Evolutionary conservation across 2,888 invertebrate species (phyloP).

Genomic region (Creontiades dilutus): DNA sequence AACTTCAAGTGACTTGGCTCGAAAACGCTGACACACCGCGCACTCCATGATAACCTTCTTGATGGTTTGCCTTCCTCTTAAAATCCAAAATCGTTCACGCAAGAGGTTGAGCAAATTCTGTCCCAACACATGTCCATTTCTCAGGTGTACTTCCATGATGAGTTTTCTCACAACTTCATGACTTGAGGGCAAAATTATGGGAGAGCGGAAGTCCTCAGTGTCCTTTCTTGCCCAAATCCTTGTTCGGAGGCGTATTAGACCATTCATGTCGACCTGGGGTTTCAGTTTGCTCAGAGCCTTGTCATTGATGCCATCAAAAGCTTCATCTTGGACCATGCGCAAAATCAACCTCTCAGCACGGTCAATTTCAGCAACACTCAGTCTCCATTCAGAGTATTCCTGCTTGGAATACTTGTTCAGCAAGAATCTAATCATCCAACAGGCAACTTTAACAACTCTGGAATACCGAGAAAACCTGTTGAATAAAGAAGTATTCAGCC

Average conservation of each 20-base stretch:
- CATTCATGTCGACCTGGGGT: neutral
- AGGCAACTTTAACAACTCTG: neutral
- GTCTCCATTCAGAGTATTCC: too few species aligned
- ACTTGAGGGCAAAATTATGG: conserved; percentile 62
- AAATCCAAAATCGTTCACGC: conserved; percentile 72
- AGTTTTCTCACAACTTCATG: conserved; percentile 51
- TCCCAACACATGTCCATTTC: neutral
- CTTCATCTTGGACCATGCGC: neutral
- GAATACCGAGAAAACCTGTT: neutral
- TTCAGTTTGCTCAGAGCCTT: neutral
- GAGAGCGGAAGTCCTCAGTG: conserved; percentile 66
- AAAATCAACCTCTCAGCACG: conserved; percentile 25
- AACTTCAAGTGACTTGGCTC: conserved; percentile 74
- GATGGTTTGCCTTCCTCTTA: conserved; percentile 66
- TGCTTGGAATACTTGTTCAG: too few species aligned
- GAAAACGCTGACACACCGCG: conserved; percentile 74
- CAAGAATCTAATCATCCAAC: conserved; percentile 46
- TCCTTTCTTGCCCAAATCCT: conserved; percentile 64
- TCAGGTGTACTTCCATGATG: conserved; percentile 41
- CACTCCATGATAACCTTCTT: neutral
- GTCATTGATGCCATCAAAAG: neutral
- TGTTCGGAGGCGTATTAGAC: conserved; percentile 59
- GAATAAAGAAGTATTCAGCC: neutral
- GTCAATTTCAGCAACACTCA: too few species aligned
- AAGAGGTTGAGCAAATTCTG: conserved; percentile 66